A percentile compares a stretch with the other conserved stretches of the same genome.
These are phyloP conservation scores for Caloenas nicobarica DNA, from an alignment of 2,113 vertebrate species.

Conservation along the genomic window DNA sequence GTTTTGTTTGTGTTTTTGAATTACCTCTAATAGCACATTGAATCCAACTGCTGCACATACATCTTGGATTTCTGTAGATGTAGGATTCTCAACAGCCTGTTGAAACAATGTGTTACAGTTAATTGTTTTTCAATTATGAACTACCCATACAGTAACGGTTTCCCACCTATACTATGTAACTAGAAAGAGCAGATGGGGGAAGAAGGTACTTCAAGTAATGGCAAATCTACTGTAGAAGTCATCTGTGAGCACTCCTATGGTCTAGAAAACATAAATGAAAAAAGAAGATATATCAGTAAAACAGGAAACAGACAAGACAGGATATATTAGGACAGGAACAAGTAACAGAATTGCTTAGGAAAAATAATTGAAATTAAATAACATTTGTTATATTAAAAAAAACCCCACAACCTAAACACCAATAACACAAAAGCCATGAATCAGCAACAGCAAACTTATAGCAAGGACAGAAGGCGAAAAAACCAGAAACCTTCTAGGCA, in stretches of 20 bases:
- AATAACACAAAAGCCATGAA: neutral
- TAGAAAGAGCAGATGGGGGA: neutral
- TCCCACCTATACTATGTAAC: neutral
- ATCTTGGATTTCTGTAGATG: slow-evolving; percentile 92
- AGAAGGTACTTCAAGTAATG: neutral
- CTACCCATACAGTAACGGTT: neutral
- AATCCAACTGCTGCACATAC: slow-evolving; percentile 89
- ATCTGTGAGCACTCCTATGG: neutral
- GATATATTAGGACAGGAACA: neutral
- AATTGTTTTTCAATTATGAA: neutral
- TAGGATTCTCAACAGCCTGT: slow-evolving; percentile 95
- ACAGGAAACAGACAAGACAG: neutral
- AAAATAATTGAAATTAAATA: neutral
- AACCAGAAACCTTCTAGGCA: neutral
- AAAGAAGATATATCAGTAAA: neutral
- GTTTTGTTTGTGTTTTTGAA: neutral
- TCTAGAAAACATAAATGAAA: neutral
- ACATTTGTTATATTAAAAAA: neutral
- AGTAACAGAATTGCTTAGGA: neutral
- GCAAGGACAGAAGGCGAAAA: neutral
- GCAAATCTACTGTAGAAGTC: neutral
- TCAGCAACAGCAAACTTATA: neutral
- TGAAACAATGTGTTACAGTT: neutral
- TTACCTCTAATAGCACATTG: slow-evolving; percentile 89
- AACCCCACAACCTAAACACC: too few species aligned